Conservation (phyloP, 2,113 vertebrate species). For the Heliornis fulica region DNA sequence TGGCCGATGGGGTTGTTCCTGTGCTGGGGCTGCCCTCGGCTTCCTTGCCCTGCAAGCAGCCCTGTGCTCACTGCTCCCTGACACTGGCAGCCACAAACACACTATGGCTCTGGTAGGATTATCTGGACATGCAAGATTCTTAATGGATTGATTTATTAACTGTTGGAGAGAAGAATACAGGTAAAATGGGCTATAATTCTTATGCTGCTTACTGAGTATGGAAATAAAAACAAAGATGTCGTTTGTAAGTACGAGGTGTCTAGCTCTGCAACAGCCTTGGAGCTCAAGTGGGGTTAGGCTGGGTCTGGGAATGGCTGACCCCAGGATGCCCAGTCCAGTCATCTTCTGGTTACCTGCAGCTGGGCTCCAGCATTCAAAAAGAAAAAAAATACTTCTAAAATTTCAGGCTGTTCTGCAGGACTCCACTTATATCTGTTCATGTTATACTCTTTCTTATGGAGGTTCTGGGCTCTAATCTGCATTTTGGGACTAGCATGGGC, state of each 20-base stretch:
- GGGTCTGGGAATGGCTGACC: too few relatives aligned
- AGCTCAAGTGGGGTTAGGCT: neutral
- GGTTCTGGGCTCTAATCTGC: neutral
- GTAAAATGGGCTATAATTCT: neutral
- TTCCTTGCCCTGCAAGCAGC: neutral
- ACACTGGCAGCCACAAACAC: neutral
- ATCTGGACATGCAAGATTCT: neutral
- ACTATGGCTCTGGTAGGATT: neutral
- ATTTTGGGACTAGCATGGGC: neutral
- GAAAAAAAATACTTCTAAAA: neutral
- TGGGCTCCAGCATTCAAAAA: neutral
- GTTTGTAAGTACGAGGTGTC: neutral
- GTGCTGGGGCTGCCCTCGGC: neutral
- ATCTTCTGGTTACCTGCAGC: neutral
- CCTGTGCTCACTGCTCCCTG: neutral
- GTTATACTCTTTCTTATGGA: neutral
- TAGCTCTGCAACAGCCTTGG: neutral
- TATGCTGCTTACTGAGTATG: neutral
- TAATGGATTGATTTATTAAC: neutral
- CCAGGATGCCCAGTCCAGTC: neutral
- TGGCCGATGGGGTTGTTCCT: neutral
- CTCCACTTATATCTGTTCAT: fast-evolving
- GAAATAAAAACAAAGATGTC: neutral
- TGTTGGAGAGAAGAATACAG: neutral
- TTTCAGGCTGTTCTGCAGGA: neutral